Percentiles rank a stretch among this genome's conserved stretches.
Evolutionary conservation across 2,888 invertebrate species (phyloP).

Genomic region (Azorinus chamasolen): DNA sequence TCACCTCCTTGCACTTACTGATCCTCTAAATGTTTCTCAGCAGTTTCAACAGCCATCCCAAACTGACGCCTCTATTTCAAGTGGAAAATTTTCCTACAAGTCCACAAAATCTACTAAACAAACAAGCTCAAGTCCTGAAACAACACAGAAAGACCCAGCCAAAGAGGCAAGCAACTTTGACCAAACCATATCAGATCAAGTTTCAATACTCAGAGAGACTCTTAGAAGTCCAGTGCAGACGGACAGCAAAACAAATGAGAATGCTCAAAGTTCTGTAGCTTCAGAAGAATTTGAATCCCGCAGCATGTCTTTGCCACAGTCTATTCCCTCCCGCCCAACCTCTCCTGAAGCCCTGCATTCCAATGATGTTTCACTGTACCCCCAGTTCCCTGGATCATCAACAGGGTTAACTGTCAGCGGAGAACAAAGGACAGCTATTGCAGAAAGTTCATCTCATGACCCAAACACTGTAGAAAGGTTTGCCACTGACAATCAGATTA

Average conservation of each 20-base stretch:
- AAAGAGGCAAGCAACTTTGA: conserved; percentile 44
- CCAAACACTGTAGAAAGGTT: conserved; percentile 13
- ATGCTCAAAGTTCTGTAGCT: neutral
- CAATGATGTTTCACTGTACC: no score
- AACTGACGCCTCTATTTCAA: no score
- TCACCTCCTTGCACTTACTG: conserved; percentile 18
- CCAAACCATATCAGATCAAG: conserved; percentile 51
- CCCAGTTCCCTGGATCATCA: no score
- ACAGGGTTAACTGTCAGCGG: no score
- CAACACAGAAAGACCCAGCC: neutral
- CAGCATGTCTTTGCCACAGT: neutral
- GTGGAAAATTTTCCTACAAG: no score
- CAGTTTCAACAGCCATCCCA: no score
- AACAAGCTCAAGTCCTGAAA: no score
- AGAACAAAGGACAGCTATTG: no score
- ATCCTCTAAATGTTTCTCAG: conserved; percentile 7
- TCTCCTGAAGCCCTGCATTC: no score
- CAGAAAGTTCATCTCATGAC: no score
- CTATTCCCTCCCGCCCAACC: neutral
- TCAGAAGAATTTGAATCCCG: no score
- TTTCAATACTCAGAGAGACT: conserved; percentile 31
- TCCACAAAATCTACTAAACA: no score
- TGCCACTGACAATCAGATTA: conserved; percentile 47
- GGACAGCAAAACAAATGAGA: neutral
- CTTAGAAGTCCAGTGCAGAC: conserved; percentile 9